phyloP scores from a whole-genome alignment of 1,140 invertebrate species.

The Acyrthosiphon pisum region DNA sequence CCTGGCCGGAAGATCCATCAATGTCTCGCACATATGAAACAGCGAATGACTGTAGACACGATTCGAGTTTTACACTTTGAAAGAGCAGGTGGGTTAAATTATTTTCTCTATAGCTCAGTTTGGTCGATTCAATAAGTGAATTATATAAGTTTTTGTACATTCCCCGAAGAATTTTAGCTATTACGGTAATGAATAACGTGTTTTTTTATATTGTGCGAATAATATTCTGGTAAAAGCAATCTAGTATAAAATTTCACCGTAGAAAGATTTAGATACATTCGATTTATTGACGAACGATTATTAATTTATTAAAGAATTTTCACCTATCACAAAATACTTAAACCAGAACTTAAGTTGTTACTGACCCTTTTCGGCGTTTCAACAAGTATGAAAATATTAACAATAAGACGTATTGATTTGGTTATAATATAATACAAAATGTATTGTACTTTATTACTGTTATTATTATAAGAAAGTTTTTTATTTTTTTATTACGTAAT shows the following conservation, averaged over 20 bases:
- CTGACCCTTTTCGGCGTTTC: not conserved
- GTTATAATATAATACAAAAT: not conserved
- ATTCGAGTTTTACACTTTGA: constrained; percentile 3
- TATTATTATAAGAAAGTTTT: not conserved
- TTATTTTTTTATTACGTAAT: not conserved
- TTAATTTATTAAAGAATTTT: not conserved
- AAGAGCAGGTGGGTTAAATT: not conserved
- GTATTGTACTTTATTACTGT: not conserved
- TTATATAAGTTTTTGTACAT: not conserved
- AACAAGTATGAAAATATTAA: not conserved
- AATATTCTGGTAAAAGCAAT: not conserved
- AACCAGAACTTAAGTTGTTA: not conserved
- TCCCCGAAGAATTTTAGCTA: not conserved
- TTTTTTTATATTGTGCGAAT: not conserved
- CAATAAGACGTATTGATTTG: not conserved
- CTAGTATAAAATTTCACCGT: not conserved
- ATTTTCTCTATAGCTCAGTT: not conserved
- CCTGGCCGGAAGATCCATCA: not conserved
- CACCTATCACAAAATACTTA: not conserved
- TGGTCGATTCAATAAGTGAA: not conserved
- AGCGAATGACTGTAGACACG: not conserved
- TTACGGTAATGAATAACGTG: not conserved
- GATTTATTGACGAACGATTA: not conserved
- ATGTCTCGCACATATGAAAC: not conserved
- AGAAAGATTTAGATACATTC: not conserved